A percentile compares a stretch with the other conserved stretches of the same genome.
These are phyloP conservation scores for Aphyosemion australe DNA, from an alignment of 2,113 vertebrate species.

Conservation along the genomic window DNA sequence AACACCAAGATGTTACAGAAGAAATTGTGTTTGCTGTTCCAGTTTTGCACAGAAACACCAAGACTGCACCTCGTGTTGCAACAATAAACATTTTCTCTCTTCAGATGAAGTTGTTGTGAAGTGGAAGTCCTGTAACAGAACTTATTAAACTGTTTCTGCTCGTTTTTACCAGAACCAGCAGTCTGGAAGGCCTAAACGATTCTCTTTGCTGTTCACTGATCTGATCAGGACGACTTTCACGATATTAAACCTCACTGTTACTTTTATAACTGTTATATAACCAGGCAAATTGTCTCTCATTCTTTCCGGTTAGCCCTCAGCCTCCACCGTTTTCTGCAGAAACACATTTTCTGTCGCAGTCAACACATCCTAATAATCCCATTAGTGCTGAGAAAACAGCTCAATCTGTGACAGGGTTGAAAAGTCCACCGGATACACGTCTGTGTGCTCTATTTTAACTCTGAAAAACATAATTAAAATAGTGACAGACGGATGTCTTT, in stretches of 20 bases:
- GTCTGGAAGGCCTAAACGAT: conserved; percentile 17
- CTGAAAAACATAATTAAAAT: conserved; percentile 13
- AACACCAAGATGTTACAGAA: too few species aligned
- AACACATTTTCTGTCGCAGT: conserved; percentile 12
- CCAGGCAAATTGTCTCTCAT: conserved; percentile 7
- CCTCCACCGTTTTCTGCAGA: neutral
- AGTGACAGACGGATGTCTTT: conserved; percentile 11
- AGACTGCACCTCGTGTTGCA: neutral
- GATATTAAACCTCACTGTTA: conserved; percentile 11
- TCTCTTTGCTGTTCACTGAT: conserved; percentile 4
- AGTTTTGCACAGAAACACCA: too few species aligned
- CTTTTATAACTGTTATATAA: conserved; percentile 13
- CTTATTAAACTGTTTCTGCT: conserved; percentile 10
- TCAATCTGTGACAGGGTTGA: conserved; percentile 7
- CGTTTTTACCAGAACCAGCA: conserved; percentile 4
- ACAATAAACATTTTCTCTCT: neutral
- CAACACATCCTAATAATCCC: conserved; percentile 13
- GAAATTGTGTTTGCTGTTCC: too few species aligned
- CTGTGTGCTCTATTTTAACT: neutral
- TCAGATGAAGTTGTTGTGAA: neutral
- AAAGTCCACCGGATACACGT: neutral
- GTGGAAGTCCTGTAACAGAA: neutral
- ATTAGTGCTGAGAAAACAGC: conserved; percentile 28
- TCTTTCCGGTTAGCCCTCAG: neutral
- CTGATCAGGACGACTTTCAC: conserved; percentile 30